Base-by-base conservation (phyloP, 2,797 vertebrate species). In the Argyrosomus regius region DNA sequence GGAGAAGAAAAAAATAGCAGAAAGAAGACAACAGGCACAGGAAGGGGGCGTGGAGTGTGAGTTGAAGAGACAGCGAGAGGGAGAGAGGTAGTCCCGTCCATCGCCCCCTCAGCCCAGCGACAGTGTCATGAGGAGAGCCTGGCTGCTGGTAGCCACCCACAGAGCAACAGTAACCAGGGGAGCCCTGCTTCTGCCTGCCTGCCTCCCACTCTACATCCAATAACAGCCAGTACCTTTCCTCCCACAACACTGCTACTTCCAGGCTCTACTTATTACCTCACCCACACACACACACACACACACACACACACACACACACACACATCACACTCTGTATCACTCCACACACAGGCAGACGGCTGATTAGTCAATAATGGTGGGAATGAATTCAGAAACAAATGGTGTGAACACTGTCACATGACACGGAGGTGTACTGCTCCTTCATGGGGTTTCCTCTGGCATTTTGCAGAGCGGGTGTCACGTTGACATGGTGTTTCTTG, bases 91-190 rank as follows among this genome's bases (percentile, higher is more conserved):
- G 92, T 89, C 91, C 94, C 87, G 70, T 87, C 89, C 77, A 43
- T 92, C 93, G 85, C 92, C 94, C 94, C 94, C 93, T 94, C 92
- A 95, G 89, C 88, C 83, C 82, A 78, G 86, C 52, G 75, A 92
- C 91, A 83, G 80, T 69, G 88, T 86, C 85, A 88, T 82, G 83
- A 88, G 75, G 71, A 93, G 92, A 92, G 90, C 90, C 93, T 80
- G 85, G 85, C 57, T 91, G 86, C 89, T 46, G 79, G 66, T 77
- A 69, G 83, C 90, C 91, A 92, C 92, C 92, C 91, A 94, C 89
- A 86, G 87, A 93, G 92, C 88, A 92, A 92, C 92, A 87, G 94
- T 94, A 94, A 91, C 91, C 91, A 94, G 93, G 94, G 92, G 93
- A 94, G 92, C 91, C 92, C 92, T 93, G 85, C 76, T 91, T 82